A percentile compares a stretch with the other conserved stretches of the same genome.
Conservation (phyloP, 2,888 invertebrate species). For the Pollenia angustigena region DNA sequence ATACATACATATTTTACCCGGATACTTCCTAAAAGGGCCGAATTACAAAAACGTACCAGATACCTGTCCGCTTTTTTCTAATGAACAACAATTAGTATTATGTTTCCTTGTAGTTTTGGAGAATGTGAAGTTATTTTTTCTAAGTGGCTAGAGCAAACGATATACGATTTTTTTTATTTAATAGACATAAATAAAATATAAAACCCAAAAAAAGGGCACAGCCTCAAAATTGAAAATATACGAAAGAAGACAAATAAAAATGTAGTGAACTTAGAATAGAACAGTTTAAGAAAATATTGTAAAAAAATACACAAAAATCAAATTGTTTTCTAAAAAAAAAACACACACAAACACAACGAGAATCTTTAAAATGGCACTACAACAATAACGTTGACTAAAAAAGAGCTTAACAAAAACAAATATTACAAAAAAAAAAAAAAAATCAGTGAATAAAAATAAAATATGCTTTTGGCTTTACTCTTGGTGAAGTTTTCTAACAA, state of each 20-base stretch:
- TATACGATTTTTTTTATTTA: conserved; percentile 1
- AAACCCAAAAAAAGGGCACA: conserved; percentile 54
- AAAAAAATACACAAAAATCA: conserved; percentile 20
- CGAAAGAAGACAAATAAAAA: neutral
- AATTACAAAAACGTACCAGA: no score
- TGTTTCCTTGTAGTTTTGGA: no score
- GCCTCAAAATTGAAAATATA: conserved; percentile 48
- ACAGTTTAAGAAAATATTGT: conserved; percentile 23
- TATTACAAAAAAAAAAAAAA: conserved; percentile 21
- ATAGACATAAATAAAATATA: neutral
- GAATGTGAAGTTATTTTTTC: no score
- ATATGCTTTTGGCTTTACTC: neutral
- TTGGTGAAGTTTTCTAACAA: neutral
- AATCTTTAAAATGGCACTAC: neutral
- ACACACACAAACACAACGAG: neutral
- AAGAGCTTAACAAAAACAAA: conserved; percentile 41
- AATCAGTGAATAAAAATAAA: conserved; percentile 8
- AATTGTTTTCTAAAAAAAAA: neutral
- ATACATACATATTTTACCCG: no score
- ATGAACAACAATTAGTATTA: no score
- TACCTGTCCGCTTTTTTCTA: no score
- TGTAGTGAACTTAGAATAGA: conserved; percentile 2
- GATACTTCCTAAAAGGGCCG: no score
- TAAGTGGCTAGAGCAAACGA: neutral
- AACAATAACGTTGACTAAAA: conserved; percentile 36